These are phyloP conservation scores for human DNA, from an alignment of 2,113 vertebrate genomes.

Conservation along the genomic window GRCh38 chr15:51474001-51474500, in stretches of 20 bases:
- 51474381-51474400: slow-evolving; percentile 95
- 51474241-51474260: slow-evolving; percentile 13
- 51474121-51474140: neutral
- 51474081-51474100: neutral
- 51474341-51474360: slow-evolving; percentile 93
- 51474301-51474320: neutral
- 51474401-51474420: slow-evolving; percentile 98
- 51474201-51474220: neutral
- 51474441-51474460: slow-evolving; percentile 95
- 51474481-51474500: slow-evolving; percentile 96
- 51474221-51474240: neutral
- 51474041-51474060: neutral
- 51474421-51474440: slow-evolving; percentile 96
- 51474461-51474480: slow-evolving; percentile 94
- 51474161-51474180: neutral
- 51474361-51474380: slow-evolving; percentile 93
- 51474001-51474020: no score
- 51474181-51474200: slow-evolving; percentile 30
- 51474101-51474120: slow-evolving; percentile 50
- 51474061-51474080: neutral
- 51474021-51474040: neutral
- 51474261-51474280: slow-evolving; percentile 17
- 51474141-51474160: slow-evolving; percentile 20
- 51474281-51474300: neutral
- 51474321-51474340: slow-evolving; percentile 14